Evolutionary conservation across 2,113 vertebrate species (phyloP), one percentile per base, ranked within the genome.

Genomic region (Tympanuchus pallidicinctus): DNA sequence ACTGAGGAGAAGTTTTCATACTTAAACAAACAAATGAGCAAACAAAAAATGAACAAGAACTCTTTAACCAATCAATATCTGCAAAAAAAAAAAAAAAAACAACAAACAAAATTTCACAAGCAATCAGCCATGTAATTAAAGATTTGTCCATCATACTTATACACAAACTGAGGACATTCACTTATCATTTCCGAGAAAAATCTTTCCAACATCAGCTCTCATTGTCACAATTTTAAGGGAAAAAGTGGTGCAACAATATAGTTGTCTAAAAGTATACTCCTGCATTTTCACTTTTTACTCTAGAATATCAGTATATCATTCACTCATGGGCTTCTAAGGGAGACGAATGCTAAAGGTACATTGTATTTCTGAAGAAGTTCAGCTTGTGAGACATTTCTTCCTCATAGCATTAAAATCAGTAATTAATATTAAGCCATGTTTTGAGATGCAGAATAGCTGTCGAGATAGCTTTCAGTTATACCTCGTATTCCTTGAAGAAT

Each of bases 361-460:
- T 13, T n/a, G 12, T 42, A 64, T 59, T 74, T 79, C 38, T 69
- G 38, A 82, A 61, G 38, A 76, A 50, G 34, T 38, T 75, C 12
- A 71, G 57, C 27, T 11, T 13, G 3, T 34, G 7, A 63, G 6
- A 45, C 7, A 25, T 45, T 73, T 86, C 9, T 18, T 78, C 3
- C n/a, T 86, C 10, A 7, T 8, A 67, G 40, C 8, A 11, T 78
- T 78, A 36, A 21, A 42, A 40, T 59, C 21, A 64, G 21, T 77
- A 89, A 36, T 42, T 13, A 59, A 78, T 73, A 10, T 11, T 42
- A 52, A 42, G 43, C 65, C 43, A 43, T 17, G 4, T 65, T 82
- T 82, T 54, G 9, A 30, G 56, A 78, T 65, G 18, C 0, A 1
- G 2, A 0, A 3, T 47, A 28, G 10, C 40, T 70, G 34, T 32